phyloP scores from a whole-genome alignment of 2,888 invertebrate genomes.

The Vanessa cardui region DNA sequence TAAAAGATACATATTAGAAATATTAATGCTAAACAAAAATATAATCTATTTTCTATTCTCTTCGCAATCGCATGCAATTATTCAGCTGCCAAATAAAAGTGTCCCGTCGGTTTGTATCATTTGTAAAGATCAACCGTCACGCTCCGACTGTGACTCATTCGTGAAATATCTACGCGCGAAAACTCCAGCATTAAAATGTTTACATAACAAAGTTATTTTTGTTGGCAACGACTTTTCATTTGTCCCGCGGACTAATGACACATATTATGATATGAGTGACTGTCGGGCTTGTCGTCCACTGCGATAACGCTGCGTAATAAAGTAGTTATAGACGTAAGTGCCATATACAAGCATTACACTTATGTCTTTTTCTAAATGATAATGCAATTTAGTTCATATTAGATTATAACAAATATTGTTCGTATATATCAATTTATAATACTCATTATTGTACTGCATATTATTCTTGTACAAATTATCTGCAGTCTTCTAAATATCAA shows the following conservation, averaged over 20 bases:
- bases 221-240: slow-evolving; percentile 25
- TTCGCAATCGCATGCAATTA: background rate
- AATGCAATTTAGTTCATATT: too few species aligned
- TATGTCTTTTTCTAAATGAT: too few species aligned
- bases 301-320: background rate
- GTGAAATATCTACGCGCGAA: slow-evolving; percentile 10
- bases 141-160: slow-evolving; percentile 8
- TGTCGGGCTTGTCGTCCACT: slow-evolving; percentile 9
- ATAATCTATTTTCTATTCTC: too few species aligned
- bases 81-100: background rate
- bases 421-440: too few species aligned
- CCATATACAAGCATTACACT: too few species aligned
- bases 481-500: too few species aligned
- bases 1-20: too few species aligned
- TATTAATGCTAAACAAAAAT: too few species aligned
- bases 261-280: slow-evolving; percentile 16
- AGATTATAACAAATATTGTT: too few species aligned
- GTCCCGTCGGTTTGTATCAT: slow-evolving; percentile 1
- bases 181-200: slow-evolving; percentile 25
- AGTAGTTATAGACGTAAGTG: background rate
- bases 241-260: slow-evolving; percentile 22
- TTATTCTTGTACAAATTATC: too few species aligned
- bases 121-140: slow-evolving; percentile 22
- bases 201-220: slow-evolving; percentile 28
- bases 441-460: too few species aligned